Evolutionary conservation across 2,888 invertebrate genomes (phyloP).

Genomic region (Pseudolycoriella hygida): DNA sequence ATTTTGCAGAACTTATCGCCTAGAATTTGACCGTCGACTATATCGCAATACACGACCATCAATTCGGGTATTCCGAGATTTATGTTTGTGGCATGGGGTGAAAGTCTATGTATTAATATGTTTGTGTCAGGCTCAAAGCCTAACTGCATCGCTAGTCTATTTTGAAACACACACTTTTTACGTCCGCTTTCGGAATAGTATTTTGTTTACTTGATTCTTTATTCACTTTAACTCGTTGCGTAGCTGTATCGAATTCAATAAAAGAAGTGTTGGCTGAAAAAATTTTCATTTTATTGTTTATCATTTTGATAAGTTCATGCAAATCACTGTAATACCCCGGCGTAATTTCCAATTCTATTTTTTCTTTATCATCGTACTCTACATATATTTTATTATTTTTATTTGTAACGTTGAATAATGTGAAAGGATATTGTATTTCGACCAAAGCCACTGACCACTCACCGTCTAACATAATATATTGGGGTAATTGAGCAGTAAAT

Average conservation of each 20-base stretch:
- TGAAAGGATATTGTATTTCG: conserved; percentile 1
- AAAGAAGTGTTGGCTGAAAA: not conserved
- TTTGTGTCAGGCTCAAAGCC: not conserved
- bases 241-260: not conserved
- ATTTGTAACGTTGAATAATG: conserved; percentile 2
- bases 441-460: conserved; percentile 2
- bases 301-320: not conserved
- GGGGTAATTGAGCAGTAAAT: not conserved
- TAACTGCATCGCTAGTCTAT: not conserved
- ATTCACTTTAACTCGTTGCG: not conserved
- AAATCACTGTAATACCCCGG: not conserved
- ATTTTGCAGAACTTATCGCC: not conserved
- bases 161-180: not conserved
- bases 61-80: conserved; percentile 1
- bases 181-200: not conserved
- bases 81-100: not conserved
- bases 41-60: conserved; percentile 2
- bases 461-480: not conserved
- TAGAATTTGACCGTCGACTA: conserved; percentile 1
- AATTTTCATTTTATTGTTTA: not conserved
- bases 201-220: not conserved
- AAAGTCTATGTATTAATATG: not conserved
- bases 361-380: not conserved
- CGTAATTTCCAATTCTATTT: not conserved
- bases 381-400: not conserved